Evolutionary conservation across 2,888 invertebrate species (phyloP), one percentile per base, ranked within the genome.

Genomic region (Leptura quadrifasciata): DNA sequence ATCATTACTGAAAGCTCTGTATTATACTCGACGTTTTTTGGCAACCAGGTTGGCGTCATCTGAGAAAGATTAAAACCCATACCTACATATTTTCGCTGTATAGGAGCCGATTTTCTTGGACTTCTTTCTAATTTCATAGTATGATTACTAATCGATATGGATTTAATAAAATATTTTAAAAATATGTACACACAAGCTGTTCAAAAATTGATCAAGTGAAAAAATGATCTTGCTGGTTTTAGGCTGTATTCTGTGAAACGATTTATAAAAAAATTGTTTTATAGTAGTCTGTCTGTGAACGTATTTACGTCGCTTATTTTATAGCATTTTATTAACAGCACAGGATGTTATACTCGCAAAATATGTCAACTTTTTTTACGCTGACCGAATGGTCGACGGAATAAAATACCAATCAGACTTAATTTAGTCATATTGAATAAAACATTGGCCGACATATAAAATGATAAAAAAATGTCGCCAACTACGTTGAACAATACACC

Each of bases 391-490:
- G 63, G 54, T 58, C 31, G 68, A 60, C 78, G 74, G 75, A 75
- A 78, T 79, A 77, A 78, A 80, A 79, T 76, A 72, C 79, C 78
- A 76, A 75, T 75, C 35, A 75, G 76, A 78, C 79, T 78, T 78
- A 80, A 80, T 80, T 80, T 78, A 76, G 79, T 79, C 79, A 79
- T 78, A 78, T 74, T 79, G 78, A 81, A 81, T 81, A 78, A 81
- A 81, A 78, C 80, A 79, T 77, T 71, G 79, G 77, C 65, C 80
- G 72, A 75, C 72, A 81, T 75, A 69, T 72, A 77, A 78, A 79
- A 77, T 71, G 68, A 76, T 58, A 77, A 77, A 80, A 82, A 83
- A 81, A 84, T 80, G 80, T 82, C 83, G 77, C 77, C 81, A 80
- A 82, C 79, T 80, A 81, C 80, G 75, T 77, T 75, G 83, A 77